Evolutionary conservation across 2,113 vertebrate genomes (phyloP).

Genomic region (Rhagologus leucostigma): DNA sequence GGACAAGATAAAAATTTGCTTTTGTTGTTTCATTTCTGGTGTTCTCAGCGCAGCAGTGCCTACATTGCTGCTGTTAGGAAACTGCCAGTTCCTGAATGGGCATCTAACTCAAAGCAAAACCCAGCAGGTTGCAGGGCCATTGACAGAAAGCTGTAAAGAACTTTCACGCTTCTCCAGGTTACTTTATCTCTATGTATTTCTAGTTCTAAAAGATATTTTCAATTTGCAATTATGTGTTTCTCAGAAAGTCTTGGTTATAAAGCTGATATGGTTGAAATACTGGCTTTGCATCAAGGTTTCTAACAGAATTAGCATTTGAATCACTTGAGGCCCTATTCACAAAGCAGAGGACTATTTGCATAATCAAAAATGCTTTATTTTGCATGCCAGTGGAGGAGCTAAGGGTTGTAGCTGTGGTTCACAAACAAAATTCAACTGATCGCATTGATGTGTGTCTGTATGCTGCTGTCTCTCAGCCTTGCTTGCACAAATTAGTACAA

Average conservation of each 20-base stretch:
- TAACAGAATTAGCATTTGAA: slow-evolving; percentile 61
- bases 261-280: slow-evolving; percentile 9
- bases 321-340: slow-evolving; percentile 41
- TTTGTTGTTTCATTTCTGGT: neutral
- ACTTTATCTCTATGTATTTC: slow-evolving; percentile 28
- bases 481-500: neutral
- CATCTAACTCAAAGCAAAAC: neutral
- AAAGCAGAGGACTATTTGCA: slow-evolving; percentile 1
- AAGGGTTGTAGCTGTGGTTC: neutral
- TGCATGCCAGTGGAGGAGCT: neutral
- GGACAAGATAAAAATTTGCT: neutral
- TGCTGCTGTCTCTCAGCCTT: neutral
- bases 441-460: neutral
- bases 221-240: slow-evolving; percentile 31
- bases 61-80: neutral
- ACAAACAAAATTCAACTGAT: neutral
- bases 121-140: neutral
- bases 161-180: neutral
- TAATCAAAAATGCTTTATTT: slow-evolving; percentile 38
- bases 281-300: slow-evolving; percentile 60
- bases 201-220: slow-evolving; percentile 45
- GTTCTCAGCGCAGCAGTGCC: neutral
- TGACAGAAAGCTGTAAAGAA: neutral
- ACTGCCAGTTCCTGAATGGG: neutral
- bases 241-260: slow-evolving; percentile 39